These are phyloP conservation scores for Phorcus lineatus DNA, from an alignment of 2,888 invertebrate genomes.

Conservation along the genomic window DNA sequence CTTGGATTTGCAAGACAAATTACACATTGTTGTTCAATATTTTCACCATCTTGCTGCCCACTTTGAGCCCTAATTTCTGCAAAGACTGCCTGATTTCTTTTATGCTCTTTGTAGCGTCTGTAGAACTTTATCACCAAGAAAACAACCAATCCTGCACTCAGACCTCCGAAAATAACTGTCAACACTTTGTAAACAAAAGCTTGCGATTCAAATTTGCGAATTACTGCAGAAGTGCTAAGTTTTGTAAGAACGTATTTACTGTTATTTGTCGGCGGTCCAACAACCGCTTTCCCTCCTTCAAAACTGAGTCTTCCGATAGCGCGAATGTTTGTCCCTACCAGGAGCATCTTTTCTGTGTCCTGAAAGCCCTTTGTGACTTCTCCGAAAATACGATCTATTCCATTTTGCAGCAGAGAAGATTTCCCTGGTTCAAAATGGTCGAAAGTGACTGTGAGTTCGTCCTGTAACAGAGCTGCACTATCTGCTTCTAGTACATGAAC, in stretches of 20 bases:
- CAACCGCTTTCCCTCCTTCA: constrained; percentile 82
- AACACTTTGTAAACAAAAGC: constrained; percentile 79
- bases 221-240: constrained; percentile 84
- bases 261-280: constrained; percentile 82
- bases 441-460: constrained; percentile 87
- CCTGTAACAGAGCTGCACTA: constrained; percentile 80
- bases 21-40: constrained; percentile 82
- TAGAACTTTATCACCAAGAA: constrained; percentile 77
- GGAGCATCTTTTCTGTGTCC: constrained; percentile 89
- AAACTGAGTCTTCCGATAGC: constrained; percentile 86
- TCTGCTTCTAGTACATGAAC: constrained; percentile 86
- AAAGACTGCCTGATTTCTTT: constrained; percentile 36
- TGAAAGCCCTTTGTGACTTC: constrained; percentile 88
- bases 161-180: constrained; percentile 79
- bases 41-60: constrained; percentile 23
- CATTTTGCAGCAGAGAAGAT: constrained; percentile 85
- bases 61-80: constrained; percentile 39
- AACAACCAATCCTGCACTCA: constrained; percentile 78
- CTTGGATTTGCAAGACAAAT: constrained; percentile 90
- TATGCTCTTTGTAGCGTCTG: constrained; percentile 70
- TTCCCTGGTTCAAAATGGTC: constrained; percentile 88
- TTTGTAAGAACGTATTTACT: constrained; percentile 87
- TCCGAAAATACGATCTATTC: constrained; percentile 91
- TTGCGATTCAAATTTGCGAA: constrained; percentile 84
- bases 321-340: constrained; percentile 87